Percentiles rank a stretch among this genome's conserved stretches.
These are phyloP conservation scores for Sula dactylatra DNA, from an alignment of 2,113 vertebrate species.

Conservation along the genomic window DNA sequence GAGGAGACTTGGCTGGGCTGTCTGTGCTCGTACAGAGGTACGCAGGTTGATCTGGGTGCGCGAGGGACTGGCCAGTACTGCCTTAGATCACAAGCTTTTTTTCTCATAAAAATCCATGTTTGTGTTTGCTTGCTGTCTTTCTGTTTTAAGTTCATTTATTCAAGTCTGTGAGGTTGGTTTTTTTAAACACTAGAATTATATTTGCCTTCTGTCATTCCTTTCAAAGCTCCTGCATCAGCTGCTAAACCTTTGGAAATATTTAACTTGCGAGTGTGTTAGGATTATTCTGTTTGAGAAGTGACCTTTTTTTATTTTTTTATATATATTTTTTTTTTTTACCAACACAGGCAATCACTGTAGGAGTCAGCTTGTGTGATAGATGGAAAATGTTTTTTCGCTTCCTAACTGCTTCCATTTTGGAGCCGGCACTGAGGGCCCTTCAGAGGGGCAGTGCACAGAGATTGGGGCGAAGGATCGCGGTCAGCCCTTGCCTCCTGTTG, in stretches of 20 bases:
- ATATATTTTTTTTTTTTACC: too few relatives aligned
- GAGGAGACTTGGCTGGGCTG: too few relatives aligned
- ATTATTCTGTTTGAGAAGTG: not conserved
- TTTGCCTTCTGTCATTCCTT: not conserved
- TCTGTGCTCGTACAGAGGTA: not conserved
- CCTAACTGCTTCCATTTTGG: not conserved
- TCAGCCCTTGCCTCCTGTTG: not conserved
- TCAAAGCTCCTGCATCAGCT: not conserved
- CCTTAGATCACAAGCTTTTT: too few relatives aligned
- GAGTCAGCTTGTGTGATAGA: not conserved
- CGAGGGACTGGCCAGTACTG: accelerated
- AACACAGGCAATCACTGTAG: not conserved
- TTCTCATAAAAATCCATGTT: not conserved
- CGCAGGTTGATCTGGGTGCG: not conserved
- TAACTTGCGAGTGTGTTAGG: not conserved
- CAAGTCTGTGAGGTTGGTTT: not conserved
- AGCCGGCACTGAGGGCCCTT: not conserved
- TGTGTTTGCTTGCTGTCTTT: not conserved
- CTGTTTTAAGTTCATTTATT: not conserved
- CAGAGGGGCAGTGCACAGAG: not conserved
- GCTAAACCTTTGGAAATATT: not conserved
- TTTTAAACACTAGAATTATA: not conserved
- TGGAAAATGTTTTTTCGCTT: not conserved
- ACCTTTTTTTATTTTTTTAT: too few relatives aligned
- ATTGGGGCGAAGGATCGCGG: not conserved